A percentile compares a stretch with the other conserved stretches of the same genome.
These are phyloP conservation scores for Scytalopus superciliaris DNA, from an alignment of 2,113 vertebrate genomes.

Conservation along the genomic window DNA sequence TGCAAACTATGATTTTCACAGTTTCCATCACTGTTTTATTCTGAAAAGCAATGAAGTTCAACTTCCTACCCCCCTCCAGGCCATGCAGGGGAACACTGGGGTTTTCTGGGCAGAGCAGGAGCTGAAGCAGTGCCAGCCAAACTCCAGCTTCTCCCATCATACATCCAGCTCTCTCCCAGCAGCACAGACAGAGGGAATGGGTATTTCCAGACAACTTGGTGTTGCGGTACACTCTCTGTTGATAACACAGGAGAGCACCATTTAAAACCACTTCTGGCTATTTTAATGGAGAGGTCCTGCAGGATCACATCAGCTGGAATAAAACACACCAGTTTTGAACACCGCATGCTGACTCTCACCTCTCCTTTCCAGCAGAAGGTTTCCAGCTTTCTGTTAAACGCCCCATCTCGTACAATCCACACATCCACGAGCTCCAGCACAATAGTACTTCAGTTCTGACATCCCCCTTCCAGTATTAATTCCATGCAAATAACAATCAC, in stretches of 20 bases:
- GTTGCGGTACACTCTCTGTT: background rate
- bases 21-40: background rate
- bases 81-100: background rate
- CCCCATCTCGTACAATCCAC: background rate
- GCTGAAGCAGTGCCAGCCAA: background rate
- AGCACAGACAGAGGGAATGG: background rate
- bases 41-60: background rate
- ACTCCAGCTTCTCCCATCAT: background rate
- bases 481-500: background rate
- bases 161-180: background rate
- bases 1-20: background rate
- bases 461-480: background rate
- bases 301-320: background rate
- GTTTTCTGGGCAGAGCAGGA: background rate
- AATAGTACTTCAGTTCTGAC: background rate
- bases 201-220: background rate
- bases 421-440: background rate
- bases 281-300: background rate
- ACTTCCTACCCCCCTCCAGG: background rate
- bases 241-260: background rate
- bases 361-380: background rate
- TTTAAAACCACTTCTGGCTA: background rate
- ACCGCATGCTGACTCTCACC: accelerated
- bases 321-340: background rate
- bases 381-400: background rate